Conservation (phyloP, 2,113 vertebrate genomes). For the Gymnobelideus leadbeateri region DNA sequence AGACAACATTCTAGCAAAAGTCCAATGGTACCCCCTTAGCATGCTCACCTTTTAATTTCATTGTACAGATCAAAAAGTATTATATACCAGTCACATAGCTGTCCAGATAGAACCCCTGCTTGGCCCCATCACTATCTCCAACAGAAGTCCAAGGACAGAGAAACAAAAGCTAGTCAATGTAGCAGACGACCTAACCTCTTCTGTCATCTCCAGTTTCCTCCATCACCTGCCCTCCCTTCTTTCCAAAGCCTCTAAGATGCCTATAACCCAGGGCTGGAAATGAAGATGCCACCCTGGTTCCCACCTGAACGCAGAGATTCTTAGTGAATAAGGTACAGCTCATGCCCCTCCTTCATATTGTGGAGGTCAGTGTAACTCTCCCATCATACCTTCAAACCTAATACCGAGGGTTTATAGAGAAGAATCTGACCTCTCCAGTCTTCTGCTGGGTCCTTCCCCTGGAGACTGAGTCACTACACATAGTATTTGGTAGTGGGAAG, state of each 20-base stretch:
- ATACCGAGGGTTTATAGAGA: slow-evolving; percentile 31
- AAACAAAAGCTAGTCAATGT: not conserved
- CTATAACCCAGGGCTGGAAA: not conserved
- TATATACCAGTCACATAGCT: not conserved
- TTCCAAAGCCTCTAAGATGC: not conserved
- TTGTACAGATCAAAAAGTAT: slow-evolving; percentile 11
- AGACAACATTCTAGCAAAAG: not conserved
- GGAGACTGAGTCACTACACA: not conserved
- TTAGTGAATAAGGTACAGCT: not conserved
- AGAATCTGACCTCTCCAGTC: not conserved
- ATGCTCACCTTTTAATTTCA: not conserved
- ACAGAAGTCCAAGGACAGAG: not conserved
- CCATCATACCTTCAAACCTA: not conserved
- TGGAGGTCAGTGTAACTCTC: not conserved
- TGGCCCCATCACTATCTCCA: not conserved
- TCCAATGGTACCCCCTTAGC: not conserved
- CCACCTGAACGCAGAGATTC: not conserved
- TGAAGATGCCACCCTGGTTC: not conserved
- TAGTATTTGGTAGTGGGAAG: not conserved
- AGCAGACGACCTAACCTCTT: not conserved
- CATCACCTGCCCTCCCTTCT: not conserved
- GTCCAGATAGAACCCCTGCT: not conserved
- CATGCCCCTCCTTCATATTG: not conserved
- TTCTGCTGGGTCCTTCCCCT: not conserved
- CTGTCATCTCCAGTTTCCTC: not conserved